Base-by-base conservation (phyloP, 2,888 invertebrate species). In the Boloria selene region DNA sequence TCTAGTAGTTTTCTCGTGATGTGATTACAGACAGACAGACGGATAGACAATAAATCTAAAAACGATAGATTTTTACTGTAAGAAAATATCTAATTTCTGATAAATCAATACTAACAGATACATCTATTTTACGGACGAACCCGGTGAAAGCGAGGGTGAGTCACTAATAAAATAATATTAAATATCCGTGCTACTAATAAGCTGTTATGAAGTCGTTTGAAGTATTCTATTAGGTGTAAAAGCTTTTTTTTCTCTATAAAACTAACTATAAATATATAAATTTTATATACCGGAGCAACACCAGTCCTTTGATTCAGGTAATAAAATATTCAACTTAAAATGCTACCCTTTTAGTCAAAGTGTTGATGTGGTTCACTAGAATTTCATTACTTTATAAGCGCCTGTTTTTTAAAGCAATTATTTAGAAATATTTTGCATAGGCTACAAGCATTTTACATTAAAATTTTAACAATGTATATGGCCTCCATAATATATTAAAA, bases 281-380 rank as follows among this genome's bases (percentile, higher is more conserved):
- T 59, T 49, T 31, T 49, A 59, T 49, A 59, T 17, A 13, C 7
- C 6, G 49, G 13, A 31, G 49, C 16, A n/a, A n/a, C 14, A n/a
- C 14, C 14, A 49, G n/a, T 7, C 47, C 59, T 59, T 50, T 59
- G n/a, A 18, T 49, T n/a, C 50, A 13, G 50, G 13, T 53, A 14
- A 52, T 66, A 26, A 66, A 69, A 66, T 69, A 69, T 69, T 69
- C 59, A 69, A 66, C 14, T 59, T 60, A 59, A 62, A 68, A 62
- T 65, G 55, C 7, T 62, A 18, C 55, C 44, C 61, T 56, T 56
- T 69, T 63, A 42, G 54, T 42, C 59, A 63, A 65, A 63, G 59
- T 62, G 63, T 49, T 53, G 49, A 51, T 42, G 56, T 53, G 50
- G 45, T 49, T 60, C n/a, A 61, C 17, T 50, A 49, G 49, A 64